These are phyloP conservation scores for Tribolium madens DNA, from an alignment of 1,140 invertebrate genomes.

Conservation along the genomic window DNA sequence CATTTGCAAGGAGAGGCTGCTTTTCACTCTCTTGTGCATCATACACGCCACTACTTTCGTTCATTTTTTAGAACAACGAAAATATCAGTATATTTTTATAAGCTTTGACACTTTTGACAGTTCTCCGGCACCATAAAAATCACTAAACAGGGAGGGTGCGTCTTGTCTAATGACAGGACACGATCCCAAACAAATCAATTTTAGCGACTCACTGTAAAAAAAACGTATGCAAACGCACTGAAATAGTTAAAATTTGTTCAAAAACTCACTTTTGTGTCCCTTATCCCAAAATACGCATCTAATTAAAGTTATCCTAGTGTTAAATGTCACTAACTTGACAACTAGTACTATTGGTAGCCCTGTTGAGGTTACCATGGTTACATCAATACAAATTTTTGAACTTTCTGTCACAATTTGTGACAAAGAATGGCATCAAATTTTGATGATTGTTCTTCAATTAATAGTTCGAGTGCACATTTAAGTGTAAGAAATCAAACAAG, in stretches of 20 bases:
- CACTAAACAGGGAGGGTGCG: conserved; percentile 4
- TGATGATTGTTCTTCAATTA: conserved; percentile 1
- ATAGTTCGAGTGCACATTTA: conserved; percentile 24
- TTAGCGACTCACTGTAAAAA: not conserved
- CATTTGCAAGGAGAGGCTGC: conserved; percentile 66
- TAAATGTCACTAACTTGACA: no score
- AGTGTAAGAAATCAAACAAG: conserved; percentile 53
- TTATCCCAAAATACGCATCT: no score
- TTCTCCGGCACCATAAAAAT: conserved; percentile 36
- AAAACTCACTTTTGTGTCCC: no score
- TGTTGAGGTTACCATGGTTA: not conserved
- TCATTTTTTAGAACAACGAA: conserved; percentile 34
- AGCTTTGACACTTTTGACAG: conserved; percentile 43
- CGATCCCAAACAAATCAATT: not conserved
- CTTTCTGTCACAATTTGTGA: not conserved
- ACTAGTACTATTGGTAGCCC: no score
- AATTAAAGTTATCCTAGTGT: no score
- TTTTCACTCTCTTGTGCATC: conserved; percentile 68
- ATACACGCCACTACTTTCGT: conserved; percentile 60
- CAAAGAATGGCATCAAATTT: not conserved
- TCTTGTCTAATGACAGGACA: not conserved
- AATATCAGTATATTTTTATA: conserved; percentile 3
- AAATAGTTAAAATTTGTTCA: not conserved
- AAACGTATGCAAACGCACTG: not conserved
- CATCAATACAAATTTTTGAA: conserved; percentile 1